A percentile compares a stretch with the other conserved stretches of the same genome.
phyloP scores from a whole-genome alignment of 2,797 vertebrate species.

The Avahi laniger region DNA sequence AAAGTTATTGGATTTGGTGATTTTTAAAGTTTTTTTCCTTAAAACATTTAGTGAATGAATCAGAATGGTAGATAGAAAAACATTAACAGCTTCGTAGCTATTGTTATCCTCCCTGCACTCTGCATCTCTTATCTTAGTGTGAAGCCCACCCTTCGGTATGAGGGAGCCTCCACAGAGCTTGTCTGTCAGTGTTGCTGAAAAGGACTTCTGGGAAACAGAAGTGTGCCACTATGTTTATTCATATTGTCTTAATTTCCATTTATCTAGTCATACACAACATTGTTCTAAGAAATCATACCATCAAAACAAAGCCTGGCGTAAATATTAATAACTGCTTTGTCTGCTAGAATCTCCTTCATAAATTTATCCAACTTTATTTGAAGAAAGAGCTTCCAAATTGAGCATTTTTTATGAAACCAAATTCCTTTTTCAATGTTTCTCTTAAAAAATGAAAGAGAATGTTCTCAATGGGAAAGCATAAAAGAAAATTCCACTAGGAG shows the following conservation, averaged over 20 bases:
- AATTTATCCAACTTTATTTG: neutral
- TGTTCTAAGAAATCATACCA: neutral
- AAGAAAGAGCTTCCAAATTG: neutral
- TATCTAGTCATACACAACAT: neutral
- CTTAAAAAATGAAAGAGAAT: slow-evolving; percentile 20
- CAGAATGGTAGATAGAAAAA: neutral
- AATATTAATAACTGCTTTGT: neutral
- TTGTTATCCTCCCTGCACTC: neutral
- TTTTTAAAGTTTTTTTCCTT: neutral
- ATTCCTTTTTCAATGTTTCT: neutral
- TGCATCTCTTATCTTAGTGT: neutral
- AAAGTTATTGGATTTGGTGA: neutral
- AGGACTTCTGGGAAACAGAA: slow-evolving; percentile 60
- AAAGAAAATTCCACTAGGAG: slow-evolving; percentile 14
- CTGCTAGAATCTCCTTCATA: neutral
- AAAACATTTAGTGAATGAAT: neutral
- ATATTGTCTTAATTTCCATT: neutral
- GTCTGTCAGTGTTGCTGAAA: slow-evolving; percentile 57
- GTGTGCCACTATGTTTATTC: neutral
- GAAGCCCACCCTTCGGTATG: neutral
- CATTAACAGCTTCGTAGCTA: neutral
- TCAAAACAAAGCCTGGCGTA: neutral
- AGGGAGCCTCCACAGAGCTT: neutral
- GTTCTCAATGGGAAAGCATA: slow-evolving; percentile 5
- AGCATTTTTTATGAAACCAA: neutral